Conservation (phyloP, 1,140 invertebrate genomes). For the Ephestia elutella region DNA sequence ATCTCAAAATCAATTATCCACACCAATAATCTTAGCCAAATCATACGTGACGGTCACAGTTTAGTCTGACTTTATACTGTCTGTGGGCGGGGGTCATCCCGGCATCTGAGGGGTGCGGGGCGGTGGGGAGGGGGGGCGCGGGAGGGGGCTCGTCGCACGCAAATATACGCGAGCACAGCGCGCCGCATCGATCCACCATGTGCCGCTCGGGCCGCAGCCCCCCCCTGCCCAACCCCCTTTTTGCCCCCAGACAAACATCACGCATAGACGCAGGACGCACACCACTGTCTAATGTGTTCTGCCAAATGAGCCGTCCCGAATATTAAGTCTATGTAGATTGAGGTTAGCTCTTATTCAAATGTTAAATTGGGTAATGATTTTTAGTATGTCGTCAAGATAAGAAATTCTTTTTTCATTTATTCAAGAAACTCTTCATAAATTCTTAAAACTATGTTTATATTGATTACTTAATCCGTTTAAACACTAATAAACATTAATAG, state of each 20-base stretch:
- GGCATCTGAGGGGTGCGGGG: conserved; percentile 23
- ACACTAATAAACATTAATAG: neutral
- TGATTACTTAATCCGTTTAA: neutral
- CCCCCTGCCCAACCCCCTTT: conserved; percentile 22
- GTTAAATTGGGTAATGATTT: neutral
- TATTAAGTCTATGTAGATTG: conserved; percentile 53
- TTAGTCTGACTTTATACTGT: conserved; percentile 29
- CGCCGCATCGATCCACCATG: conserved; percentile 61
- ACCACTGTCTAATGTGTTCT: conserved; percentile 59
- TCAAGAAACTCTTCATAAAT: neutral
- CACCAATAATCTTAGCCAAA: conserved; percentile 4
- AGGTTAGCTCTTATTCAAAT: neutral
- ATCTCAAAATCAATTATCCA: neutral
- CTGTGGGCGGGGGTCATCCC: conserved; percentile 17
- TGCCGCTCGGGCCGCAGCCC: conserved; percentile 39
- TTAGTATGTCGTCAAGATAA: neutral
- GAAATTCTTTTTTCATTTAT: neutral
- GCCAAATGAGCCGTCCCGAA: conserved; percentile 65
- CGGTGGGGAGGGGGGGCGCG: conserved; percentile 21
- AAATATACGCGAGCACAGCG: conserved; percentile 62
- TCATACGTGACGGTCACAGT: conserved; percentile 12
- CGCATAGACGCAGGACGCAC: conserved; percentile 39
- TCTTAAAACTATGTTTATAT: neutral
- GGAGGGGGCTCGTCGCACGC: conserved; percentile 43
- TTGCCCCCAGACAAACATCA: conserved; percentile 29